A percentile compares a stretch with the other conserved stretches of the same genome.
These are phyloP conservation scores for Oreochromis grahami DNA, from an alignment of 2,797 vertebrate species.

Conservation along the genomic window DNA sequence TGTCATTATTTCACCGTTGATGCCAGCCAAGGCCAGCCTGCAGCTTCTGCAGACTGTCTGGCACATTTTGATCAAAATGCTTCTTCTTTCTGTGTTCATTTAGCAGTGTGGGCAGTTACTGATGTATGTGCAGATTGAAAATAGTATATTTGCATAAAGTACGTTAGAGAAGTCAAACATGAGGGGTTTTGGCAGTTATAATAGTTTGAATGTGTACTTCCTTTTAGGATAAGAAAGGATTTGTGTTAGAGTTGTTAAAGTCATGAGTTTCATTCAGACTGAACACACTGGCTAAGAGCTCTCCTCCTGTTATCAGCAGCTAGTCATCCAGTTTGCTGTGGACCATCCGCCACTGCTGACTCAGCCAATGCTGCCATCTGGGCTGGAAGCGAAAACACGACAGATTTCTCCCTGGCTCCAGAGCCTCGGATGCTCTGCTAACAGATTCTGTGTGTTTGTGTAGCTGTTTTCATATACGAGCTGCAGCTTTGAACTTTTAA, in stretches of 20 bases:
- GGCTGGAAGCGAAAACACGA: constrained; percentile 52
- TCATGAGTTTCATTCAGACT: not conserved
- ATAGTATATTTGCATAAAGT: not conserved
- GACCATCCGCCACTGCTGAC: constrained; percentile 41
- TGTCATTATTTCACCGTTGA: not conserved
- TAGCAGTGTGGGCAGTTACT: not conserved
- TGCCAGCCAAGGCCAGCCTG: not conserved
- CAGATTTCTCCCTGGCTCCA: constrained; percentile 37
- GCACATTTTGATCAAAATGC: not conserved
- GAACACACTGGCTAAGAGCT: not conserved
- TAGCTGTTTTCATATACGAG: not conserved
- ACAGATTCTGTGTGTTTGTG: constrained; percentile 18
- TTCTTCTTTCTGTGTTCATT: not conserved
- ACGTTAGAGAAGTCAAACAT: not conserved
- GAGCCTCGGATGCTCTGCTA: constrained; percentile 27
- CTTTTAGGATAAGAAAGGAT: not conserved
- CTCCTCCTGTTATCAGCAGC: constrained; percentile 21
- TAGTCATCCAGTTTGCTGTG: constrained; percentile 34
- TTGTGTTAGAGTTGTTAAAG: not conserved
- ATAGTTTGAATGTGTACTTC: not conserved
- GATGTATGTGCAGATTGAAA: not conserved
- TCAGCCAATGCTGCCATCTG: constrained; percentile 65
- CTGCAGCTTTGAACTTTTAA: not conserved
- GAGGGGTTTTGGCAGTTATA: not conserved
- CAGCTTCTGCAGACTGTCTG: not conserved